These are phyloP conservation scores for Formica aserva DNA, from an alignment of 2,888 invertebrate genomes.

Conservation along the genomic window DNA sequence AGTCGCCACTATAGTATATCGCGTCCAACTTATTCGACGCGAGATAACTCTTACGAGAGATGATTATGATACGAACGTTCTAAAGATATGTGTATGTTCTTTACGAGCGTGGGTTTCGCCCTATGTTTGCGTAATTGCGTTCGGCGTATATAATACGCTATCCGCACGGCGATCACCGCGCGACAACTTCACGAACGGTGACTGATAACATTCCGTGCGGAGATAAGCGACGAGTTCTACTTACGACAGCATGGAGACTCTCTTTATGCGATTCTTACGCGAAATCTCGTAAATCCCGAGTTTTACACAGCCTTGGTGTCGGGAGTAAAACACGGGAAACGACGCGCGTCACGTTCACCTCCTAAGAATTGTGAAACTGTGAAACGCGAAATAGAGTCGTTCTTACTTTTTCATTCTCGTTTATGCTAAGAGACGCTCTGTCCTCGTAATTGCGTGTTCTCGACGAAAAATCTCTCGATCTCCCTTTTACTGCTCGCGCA, in stretches of 20 bases:
- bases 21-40: constrained; percentile 55
- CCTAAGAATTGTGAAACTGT: constrained; percentile 6
- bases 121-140: constrained; percentile 36
- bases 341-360: not conserved
- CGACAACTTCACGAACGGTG: constrained; percentile 15
- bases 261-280: constrained; percentile 35
- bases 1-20: not conserved
- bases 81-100: constrained; percentile 45
- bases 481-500: constrained; percentile 11
- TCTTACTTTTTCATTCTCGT: not conserved
- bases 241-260: not conserved
- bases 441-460: constrained; percentile 42
- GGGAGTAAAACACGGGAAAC: not conserved
- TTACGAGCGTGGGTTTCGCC: not conserved
- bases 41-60: constrained; percentile 65
- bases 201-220: constrained; percentile 39
- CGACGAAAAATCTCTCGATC: constrained; percentile 45
- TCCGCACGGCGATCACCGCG: constrained; percentile 34
- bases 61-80: constrained; percentile 49
- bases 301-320: constrained; percentile 40
- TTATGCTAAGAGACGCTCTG: constrained; percentile 14
- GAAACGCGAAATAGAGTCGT: constrained; percentile 10
- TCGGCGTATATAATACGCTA: constrained; percentile 39
- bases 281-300: constrained; percentile 44
- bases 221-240: constrained; percentile 45